These are phyloP conservation scores for Bugula neritina DNA, from an alignment of 2,888 invertebrate genomes.

Conservation along the genomic window DNA sequence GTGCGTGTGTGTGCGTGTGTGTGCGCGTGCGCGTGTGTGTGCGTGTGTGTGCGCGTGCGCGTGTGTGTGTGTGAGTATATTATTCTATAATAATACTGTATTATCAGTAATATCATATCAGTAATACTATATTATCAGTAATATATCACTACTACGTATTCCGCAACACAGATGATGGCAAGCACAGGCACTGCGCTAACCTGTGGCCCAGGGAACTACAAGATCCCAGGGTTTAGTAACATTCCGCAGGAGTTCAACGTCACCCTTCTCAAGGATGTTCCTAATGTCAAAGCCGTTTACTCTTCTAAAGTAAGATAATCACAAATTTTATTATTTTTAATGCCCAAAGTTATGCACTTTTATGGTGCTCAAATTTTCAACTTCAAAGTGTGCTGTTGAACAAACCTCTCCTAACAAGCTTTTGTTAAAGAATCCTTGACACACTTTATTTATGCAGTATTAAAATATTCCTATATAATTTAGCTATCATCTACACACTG, in stretches of 20 bases:
- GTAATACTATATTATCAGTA: not conserved
- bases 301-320: slow-evolving; percentile 20
- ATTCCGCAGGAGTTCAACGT: slow-evolving; percentile 85
- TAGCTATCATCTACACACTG: too few species aligned
- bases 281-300: slow-evolving; percentile 24
- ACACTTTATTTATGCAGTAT: not conserved
- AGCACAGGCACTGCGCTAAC: slow-evolving; percentile 65
- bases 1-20: not conserved
- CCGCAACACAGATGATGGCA: not conserved
- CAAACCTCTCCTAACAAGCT: too few species aligned
- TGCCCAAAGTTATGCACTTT: too few species aligned
- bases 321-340: not conserved
- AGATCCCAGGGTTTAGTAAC: slow-evolving; percentile 81
- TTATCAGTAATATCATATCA: not conserved
- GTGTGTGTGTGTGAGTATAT: not conserved
- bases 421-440: not conserved
- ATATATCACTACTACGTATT: not conserved
- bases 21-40: not conserved
- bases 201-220: slow-evolving; percentile 82
- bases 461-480: not conserved
- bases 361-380: too few species aligned
- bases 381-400: too few species aligned
- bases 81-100: not conserved
- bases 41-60: not conserved
- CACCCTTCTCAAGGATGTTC: slow-evolving; percentile 60